Evolutionary conservation across 2,113 vertebrate species (phyloP).

Genomic region (Oreocharis arfaki): DNA sequence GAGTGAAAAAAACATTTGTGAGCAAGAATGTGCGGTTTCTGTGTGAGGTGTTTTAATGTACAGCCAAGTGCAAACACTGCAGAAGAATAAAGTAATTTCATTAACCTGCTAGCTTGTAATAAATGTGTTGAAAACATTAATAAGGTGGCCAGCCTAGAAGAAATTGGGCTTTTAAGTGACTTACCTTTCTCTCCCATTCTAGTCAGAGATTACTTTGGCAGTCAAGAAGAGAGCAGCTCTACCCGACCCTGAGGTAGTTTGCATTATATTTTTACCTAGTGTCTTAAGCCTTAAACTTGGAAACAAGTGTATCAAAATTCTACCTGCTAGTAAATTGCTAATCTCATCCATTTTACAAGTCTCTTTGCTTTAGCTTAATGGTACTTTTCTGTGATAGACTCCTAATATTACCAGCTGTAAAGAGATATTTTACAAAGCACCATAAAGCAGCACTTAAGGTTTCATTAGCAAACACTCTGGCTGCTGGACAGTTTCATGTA

Average conservation of each 20-base stretch:
- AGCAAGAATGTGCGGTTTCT: background rate
- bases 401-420: background rate
- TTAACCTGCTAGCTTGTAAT: background rate
- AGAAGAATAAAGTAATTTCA: background rate
- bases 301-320: background rate
- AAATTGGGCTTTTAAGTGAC: background rate
- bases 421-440: background rate
- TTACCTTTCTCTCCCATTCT: background rate
- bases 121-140: background rate
- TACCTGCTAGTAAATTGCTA: background rate
- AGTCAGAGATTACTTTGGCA: conserved; percentile 65
- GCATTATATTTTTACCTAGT: background rate
- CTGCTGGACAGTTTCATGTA: background rate
- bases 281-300: background rate
- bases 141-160: background rate
- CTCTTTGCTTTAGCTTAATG: background rate
- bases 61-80: background rate
- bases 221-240: conserved; percentile 55
- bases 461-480: background rate
- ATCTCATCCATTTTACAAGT: background rate
- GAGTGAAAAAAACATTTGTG: background rate
- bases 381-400: background rate
- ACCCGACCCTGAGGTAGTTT: conserved; percentile 63
- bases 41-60: background rate
- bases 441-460: background rate